Evolutionary conservation across 2,888 invertebrate species (phyloP), one percentile per base, ranked within the genome.

Genomic region (Hypsopygia costalis): DNA sequence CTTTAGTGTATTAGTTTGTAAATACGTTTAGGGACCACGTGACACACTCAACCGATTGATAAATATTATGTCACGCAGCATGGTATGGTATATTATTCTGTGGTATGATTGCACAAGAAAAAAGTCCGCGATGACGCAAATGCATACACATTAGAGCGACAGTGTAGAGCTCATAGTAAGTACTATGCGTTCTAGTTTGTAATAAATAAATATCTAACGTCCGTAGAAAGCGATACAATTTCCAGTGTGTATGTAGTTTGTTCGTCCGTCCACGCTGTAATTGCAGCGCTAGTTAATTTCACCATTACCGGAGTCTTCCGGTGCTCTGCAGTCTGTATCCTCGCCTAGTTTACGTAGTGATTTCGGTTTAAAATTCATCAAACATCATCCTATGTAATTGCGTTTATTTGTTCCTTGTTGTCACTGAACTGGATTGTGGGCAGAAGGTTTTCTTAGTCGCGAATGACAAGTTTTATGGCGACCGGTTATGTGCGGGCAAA

Each of bases 171-270:
- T n/a, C n/a, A n/a, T n/a, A n/a, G n/a, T n/a, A n/a, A n/a, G n/a
- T 36, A 36, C 36, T 30, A 31, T 31, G 36, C 10, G 28, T 6
- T 11, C 21, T 34, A 37, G 39, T 43, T 37, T 28, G 58, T 71
- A 63, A 63, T 66, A 70, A 68, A 68, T 64, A 68, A 62, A 62
- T 58, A 55, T 42, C 44, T 36, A 44, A 43, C 49, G 55, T 51
- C 57, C 56, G 63, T 76, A 75, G 77, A 78, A 75, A 78, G 75
- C 72, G 63, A 75, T 77, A 72, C 64, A 69, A 60, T 72, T 69
- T 65, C 65, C 62, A 63, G 56, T 62, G 49, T 50, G 53, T 57
- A 53, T 57, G n/a, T n/a, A n/a, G 57, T 59, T 47, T 52, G 58
- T 59, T 55, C 62, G 61, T 58, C 56, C 51, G 55, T 25, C 25